phyloP scores from a whole-genome alignment of 2,113 vertebrate genomes.

The Typhlomys cinereus region DNA sequence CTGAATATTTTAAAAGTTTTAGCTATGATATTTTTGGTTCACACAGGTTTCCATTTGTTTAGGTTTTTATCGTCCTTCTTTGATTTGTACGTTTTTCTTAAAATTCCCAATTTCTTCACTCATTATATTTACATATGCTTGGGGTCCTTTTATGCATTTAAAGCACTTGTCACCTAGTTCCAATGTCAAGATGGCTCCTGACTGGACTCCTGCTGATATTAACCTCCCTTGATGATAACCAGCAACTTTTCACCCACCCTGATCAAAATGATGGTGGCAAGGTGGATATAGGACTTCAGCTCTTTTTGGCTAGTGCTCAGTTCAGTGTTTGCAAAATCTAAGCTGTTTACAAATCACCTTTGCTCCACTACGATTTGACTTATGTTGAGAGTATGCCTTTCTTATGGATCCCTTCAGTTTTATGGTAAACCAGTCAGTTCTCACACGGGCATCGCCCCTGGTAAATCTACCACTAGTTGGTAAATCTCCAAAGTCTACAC shows the following conservation, averaged over 20 bases:
- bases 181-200: background rate
- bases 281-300: background rate
- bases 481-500: background rate
- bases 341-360: background rate
- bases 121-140: background rate
- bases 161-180: background rate
- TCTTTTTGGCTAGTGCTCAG: background rate
- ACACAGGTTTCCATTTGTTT: background rate
- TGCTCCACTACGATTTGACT: background rate
- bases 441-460: background rate
- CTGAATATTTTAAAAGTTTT: background rate
- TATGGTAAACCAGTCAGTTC: background rate
- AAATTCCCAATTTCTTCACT: background rate
- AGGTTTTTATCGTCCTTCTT: background rate
- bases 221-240: background rate
- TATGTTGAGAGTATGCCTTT: background rate
- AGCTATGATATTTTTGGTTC: background rate
- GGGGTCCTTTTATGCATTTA: background rate
- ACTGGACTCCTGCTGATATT: background rate
- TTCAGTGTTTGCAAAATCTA: background rate
- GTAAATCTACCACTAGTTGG: background rate
- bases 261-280: background rate
- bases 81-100: background rate
- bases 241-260: background rate
- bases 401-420: background rate